Conservation (phyloP, 1,140 invertebrate genomes). For the Lordiphosa stackelbergi region DNA sequence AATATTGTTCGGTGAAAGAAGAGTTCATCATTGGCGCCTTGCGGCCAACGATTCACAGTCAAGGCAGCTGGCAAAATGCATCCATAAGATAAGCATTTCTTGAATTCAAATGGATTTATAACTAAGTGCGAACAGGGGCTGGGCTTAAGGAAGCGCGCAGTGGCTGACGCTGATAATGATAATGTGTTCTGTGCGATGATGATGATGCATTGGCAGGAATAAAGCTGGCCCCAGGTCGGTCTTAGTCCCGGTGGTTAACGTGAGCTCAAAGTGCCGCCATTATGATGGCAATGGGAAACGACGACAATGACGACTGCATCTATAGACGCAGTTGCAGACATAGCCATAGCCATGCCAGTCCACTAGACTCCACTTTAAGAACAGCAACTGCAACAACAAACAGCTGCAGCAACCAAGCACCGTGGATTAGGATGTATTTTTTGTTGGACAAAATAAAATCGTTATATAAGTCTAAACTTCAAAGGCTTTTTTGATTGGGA, state of each 20-base stretch:
- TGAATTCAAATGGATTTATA: constrained; percentile 48
- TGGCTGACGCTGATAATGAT: constrained; percentile 56
- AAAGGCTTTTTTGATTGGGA: too few relatives aligned
- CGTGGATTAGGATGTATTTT: constrained; percentile 7
- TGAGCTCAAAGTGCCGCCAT: constrained; percentile 71
- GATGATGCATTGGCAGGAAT: constrained; percentile 47
- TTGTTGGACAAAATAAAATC: too few relatives aligned
- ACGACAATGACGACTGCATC: constrained; percentile 25
- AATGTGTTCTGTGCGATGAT: constrained; percentile 55
- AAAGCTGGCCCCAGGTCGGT: constrained; percentile 25
- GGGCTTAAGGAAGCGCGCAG: constrained; percentile 31
- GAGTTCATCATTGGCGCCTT: too few relatives aligned
- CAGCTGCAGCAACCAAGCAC: constrained; percentile 45
- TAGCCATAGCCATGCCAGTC: constrained; percentile 24
- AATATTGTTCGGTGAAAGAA: constrained; percentile 20
- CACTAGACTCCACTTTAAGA: constrained; percentile 26
- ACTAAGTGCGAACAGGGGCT: constrained; percentile 56
- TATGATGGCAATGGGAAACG: constrained; percentile 49
- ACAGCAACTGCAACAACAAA: constrained; percentile 36
- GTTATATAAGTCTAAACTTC: too few relatives aligned
- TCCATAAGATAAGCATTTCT: constrained; percentile 41
- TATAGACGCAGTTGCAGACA: constrained; percentile 40
- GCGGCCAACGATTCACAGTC: neutral
- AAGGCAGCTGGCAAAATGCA: constrained; percentile 46
- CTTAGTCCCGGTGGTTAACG: constrained; percentile 45